phyloP scores from a whole-genome alignment of 1,140 invertebrate genomes.

The Epicauta chinensis region DNA sequence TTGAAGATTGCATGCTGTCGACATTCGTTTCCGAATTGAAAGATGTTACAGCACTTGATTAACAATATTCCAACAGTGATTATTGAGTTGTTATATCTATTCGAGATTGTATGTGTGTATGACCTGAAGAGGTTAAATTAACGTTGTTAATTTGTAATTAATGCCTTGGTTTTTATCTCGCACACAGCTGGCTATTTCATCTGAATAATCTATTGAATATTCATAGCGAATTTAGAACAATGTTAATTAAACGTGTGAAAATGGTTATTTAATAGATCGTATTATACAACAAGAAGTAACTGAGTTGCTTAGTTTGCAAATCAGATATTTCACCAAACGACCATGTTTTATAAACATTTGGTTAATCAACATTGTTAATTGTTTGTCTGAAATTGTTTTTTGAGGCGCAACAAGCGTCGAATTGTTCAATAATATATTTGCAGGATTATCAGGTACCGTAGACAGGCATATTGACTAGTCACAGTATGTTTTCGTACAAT shows the following conservation, averaged over 20 bases:
- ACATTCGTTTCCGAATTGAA: too few relatives aligned
- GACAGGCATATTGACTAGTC: too few relatives aligned
- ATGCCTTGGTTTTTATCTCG: conserved; percentile 19
- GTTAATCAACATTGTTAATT: conserved; percentile 8
- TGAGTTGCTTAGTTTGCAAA: conserved; percentile 1
- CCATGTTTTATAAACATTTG: conserved; percentile 8
- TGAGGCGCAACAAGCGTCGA: too few relatives aligned
- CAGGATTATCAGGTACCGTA: not conserved
- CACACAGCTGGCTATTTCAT: conserved; percentile 12
- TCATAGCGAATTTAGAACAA: conserved; percentile 25
- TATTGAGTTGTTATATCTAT: too few relatives aligned
- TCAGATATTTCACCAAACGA: not conserved
- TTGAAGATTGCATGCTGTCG: too few relatives aligned
- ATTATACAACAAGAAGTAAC: conserved; percentile 14
- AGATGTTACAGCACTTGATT: too few relatives aligned
- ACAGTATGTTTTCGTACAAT: too few relatives aligned
- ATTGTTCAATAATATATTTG: too few relatives aligned
- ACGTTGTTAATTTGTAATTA: conserved; percentile 16
- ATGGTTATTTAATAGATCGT: conserved; percentile 26
- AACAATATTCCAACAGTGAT: too few relatives aligned
- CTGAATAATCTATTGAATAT: conserved; percentile 24
- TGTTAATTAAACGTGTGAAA: conserved; percentile 30
- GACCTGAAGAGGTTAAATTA: not conserved
- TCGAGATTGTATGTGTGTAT: too few relatives aligned
- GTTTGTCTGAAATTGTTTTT: conserved; percentile 3